Evolutionary conservation across 2,113 vertebrate species (phyloP).

Genomic region (Odobenus rosmarus): DNA sequence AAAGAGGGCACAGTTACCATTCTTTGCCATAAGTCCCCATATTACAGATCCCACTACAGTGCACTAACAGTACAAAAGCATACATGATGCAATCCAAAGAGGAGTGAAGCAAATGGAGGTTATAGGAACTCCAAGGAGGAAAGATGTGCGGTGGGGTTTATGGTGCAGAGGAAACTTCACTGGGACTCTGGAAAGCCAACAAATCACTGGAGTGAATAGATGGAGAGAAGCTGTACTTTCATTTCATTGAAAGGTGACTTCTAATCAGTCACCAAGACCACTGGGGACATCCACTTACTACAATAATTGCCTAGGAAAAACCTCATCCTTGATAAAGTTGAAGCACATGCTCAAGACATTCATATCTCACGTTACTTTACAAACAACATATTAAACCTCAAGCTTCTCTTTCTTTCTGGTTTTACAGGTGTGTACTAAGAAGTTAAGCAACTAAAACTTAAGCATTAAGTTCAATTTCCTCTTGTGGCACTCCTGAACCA

Average conservation of each 20-base stretch:
- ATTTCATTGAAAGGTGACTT: background rate
- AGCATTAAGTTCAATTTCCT: conserved; percentile 76
- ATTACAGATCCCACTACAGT: background rate
- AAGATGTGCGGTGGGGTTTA: background rate
- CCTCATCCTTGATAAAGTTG: background rate
- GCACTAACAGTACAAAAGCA: background rate
- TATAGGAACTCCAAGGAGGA: background rate
- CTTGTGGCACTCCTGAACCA: conserved; percentile 50
- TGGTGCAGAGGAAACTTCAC: background rate
- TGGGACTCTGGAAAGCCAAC: background rate
- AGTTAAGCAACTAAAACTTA: conserved; percentile 70
- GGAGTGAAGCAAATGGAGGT: background rate
- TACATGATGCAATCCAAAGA: background rate
- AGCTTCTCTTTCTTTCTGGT: conserved; percentile 52
- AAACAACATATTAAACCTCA: conserved; percentile 57
- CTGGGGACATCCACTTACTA: background rate
- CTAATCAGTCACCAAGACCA: background rate
- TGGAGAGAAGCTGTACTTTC: background rate
- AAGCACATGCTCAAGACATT: conserved; percentile 54
- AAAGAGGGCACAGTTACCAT: background rate
- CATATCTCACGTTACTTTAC: conserved; percentile 65
- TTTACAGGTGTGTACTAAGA: conserved; percentile 68
- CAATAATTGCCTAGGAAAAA: background rate
- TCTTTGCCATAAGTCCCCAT: background rate
- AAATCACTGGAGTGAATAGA: background rate